These are phyloP conservation scores for Limnephilus marmoratus DNA, from an alignment of 2,888 invertebrate genomes.

Conservation along the genomic window DNA sequence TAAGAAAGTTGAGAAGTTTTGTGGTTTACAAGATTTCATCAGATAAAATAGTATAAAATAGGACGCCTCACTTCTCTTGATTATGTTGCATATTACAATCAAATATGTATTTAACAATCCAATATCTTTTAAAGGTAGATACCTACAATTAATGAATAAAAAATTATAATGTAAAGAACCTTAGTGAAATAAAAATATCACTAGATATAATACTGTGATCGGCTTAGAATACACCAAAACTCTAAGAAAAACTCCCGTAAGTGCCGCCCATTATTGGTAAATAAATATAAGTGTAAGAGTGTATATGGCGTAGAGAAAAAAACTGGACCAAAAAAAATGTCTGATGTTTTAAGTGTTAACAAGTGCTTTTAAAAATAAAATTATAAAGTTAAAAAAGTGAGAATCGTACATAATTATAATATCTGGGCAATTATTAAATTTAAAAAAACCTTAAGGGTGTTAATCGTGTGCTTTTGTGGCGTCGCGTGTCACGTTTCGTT, in stretches of 20 bases:
- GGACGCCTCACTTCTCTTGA: no score
- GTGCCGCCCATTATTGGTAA: conserved; percentile 28
- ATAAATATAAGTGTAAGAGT: not conserved
- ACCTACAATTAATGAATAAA: not conserved
- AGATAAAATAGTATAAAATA: no score
- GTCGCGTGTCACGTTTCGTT: not conserved
- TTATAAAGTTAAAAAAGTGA: not conserved
- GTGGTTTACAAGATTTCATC: no score
- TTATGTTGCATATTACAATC: no score
- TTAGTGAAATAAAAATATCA: not conserved
- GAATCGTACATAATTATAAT: not conserved
- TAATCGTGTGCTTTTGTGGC: not conserved
- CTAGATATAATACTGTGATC: not conserved
- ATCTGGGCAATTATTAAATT: not conserved
- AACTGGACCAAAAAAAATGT: conserved; percentile 12
- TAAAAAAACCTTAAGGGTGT: not conserved
- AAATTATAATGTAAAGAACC: not conserved
- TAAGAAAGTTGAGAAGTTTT: no score
- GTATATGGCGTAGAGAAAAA: not conserved
- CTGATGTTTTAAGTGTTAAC: not conserved
- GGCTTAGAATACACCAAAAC: not conserved
- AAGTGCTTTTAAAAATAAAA: conserved; percentile 15
- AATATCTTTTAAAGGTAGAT: not conserved
- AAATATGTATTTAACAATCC: not conserved
- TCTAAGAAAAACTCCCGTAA: not conserved